Conservation (phyloP, 2,888 invertebrate genomes). For the Polyommatus iphigenia region DNA sequence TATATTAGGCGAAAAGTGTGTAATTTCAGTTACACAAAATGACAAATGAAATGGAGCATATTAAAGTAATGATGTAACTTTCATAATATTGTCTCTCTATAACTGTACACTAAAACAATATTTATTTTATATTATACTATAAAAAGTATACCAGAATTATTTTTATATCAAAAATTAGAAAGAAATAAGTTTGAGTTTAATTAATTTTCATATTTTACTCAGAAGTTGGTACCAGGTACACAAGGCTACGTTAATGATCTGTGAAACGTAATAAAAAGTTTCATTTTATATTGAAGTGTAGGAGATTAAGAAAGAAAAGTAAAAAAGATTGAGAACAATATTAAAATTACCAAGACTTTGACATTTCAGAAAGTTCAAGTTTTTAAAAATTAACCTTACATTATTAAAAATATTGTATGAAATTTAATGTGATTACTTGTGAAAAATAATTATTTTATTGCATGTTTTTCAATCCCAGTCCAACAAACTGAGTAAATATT, state of each 20-base stretch:
- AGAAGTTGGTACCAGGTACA: not conserved
- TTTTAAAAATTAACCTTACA: not conserved
- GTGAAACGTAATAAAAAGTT: constrained; percentile 11
- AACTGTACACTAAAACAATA: not conserved
- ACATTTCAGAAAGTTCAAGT: not conserved
- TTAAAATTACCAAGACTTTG: not conserved
- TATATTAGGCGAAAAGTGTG: too few species aligned
- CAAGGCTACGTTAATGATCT: not conserved
- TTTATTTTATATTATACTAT: not conserved
- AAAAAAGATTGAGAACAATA: constrained; percentile 7
- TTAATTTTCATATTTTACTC: not conserved
- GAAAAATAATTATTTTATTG: not conserved
- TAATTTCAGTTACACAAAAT: too few species aligned
- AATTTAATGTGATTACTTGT: not conserved
- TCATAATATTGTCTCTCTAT: not conserved
- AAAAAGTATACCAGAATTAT: not conserved
- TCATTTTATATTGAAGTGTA: constrained; percentile 3
- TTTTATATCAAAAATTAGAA: not conserved
- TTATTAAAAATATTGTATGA: not conserved
- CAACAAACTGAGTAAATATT: too few species aligned
- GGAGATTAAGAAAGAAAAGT: not conserved
- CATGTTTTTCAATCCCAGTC: too few species aligned
- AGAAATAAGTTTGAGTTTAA: not conserved
- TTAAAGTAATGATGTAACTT: too few species aligned
- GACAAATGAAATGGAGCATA: too few species aligned